A percentile compares a stretch with the other conserved stretches of the same genome.
Conservation (phyloP, 92 coral and sea anemone species). For the Phenganax stokvisi region DNA sequence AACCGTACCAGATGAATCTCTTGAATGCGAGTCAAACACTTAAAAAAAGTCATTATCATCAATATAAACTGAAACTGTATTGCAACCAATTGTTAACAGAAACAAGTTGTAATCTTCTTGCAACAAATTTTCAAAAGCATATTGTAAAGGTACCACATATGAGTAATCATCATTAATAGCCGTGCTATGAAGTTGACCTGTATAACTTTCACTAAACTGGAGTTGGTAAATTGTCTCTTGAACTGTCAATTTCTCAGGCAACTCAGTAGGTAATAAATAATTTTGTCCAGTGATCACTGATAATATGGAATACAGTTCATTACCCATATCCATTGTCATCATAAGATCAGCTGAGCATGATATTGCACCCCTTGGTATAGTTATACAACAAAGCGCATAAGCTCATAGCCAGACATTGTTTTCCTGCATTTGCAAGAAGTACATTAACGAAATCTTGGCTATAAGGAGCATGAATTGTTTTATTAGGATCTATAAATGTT, state of each 20-base stretch:
- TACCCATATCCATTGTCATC: not conserved
- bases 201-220: constrained; percentile 6
- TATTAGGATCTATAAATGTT: not conserved
- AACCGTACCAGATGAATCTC: constrained; percentile 2
- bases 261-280: not conserved
- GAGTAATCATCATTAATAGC: not conserved
- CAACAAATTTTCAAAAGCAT: constrained; percentile 1
- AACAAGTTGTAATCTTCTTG: not conserved
- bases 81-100: not conserved
- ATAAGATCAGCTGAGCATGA: not conserved
- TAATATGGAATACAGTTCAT: constrained; percentile 5
- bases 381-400: not conserved
- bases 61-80: not conserved
- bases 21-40: not conserved
- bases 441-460: not conserved
- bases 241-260: not conserved
- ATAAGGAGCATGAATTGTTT: not conserved
- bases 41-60: not conserved
- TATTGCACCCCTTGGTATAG: not conserved
- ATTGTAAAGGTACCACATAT: not conserved
- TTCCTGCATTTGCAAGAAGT: not conserved
- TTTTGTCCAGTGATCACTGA: not conserved
- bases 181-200: not conserved
- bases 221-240: not conserved
- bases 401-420: constrained; percentile 1